These are phyloP conservation scores for Drosophila burlai DNA, from an alignment of 1,140 invertebrate genomes.

Conservation along the genomic window DNA sequence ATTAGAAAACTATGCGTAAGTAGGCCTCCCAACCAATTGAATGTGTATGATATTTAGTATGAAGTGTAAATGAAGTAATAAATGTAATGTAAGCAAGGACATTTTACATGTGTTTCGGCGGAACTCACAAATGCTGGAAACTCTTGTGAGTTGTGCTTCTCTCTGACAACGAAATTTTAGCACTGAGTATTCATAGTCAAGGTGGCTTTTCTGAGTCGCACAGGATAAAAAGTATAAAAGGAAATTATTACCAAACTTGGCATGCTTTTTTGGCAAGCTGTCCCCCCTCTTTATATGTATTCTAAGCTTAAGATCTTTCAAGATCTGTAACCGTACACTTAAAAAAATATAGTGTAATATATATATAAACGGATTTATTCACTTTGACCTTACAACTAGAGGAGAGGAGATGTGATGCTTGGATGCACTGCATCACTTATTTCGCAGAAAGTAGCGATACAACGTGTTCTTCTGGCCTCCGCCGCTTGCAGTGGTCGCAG, in stretches of 20 bases:
- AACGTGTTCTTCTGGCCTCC: slow-evolving; percentile 85
- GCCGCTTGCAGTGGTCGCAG: slow-evolving; percentile 34
- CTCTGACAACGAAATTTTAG: not conserved
- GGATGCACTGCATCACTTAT: slow-evolving; percentile 85
- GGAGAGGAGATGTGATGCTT: slow-evolving; percentile 32
- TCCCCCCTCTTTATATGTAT: not conserved
- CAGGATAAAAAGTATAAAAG: no score
- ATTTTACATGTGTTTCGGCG: slow-evolving; percentile 4
- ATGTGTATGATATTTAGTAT: slow-evolving; percentile 60
- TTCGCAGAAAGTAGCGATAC: slow-evolving; percentile 88
- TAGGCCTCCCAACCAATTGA: slow-evolving; percentile 69
- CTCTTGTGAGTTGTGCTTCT: slow-evolving; percentile 3
- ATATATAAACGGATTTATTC: slow-evolving; percentile 37
- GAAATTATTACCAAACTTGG: not conserved
- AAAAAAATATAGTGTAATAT: slow-evolving; percentile 59
- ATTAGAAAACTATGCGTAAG: slow-evolving; percentile 59
- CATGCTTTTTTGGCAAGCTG: not conserved
- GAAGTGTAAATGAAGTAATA: slow-evolving; percentile 71
- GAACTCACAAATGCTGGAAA: slow-evolving; percentile 7
- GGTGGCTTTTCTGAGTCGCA: no score
- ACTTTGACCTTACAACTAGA: slow-evolving; percentile 29
- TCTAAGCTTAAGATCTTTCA: slow-evolving; percentile 23
- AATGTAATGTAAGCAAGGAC: slow-evolving; percentile 51
- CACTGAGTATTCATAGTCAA: slow-evolving; percentile 32
- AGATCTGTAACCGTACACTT: slow-evolving; percentile 53